Evolutionary conservation across 30 jellyfish, hydroid and myxozoan genomes (phyloP).

Genomic region (Hydractinia symbiolongicarpus): DNA sequence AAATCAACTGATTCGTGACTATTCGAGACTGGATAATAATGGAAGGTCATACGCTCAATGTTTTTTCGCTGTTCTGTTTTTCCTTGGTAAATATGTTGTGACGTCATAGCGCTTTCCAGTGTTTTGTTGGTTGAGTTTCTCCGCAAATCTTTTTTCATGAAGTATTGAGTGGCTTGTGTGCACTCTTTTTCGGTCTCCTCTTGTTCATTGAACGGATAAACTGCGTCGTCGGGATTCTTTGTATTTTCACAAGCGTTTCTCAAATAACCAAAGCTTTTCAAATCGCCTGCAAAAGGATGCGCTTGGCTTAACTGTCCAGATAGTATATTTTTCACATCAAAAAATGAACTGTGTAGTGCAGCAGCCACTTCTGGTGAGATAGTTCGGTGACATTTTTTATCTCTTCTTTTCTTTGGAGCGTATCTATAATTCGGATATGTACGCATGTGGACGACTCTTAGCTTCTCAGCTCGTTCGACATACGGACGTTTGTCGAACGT

Average conservation of each 20-base stretch:
- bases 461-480: conserved; percentile 78
- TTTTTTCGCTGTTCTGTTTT: too few relatives aligned
- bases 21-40: too few relatives aligned
- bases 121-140: too few relatives aligned
- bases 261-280: conserved; percentile 34
- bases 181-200: too few relatives aligned
- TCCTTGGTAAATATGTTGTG: too few relatives aligned
- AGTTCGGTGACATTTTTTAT: conserved; percentile 58
- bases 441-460: conserved; percentile 87
- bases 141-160: too few relatives aligned
- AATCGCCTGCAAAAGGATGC: neutral
- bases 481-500: conserved; percentile 88
- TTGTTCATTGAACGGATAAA: too few relatives aligned
- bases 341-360: conserved; percentile 71
- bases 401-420: conserved; percentile 91
- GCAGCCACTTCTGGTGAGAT: conserved; percentile 94
- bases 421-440: conserved; percentile 90
- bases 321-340: conserved; percentile 61
- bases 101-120: too few relatives aligned
- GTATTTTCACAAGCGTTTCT: conserved; percentile 26
- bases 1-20: too few relatives aligned
- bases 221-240: too few relatives aligned
- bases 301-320: neutral
- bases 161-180: too few relatives aligned
- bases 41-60: too few relatives aligned